phyloP scores from a whole-genome alignment of 2,888 invertebrate species.

The Xestoiulus laeticollis region DNA sequence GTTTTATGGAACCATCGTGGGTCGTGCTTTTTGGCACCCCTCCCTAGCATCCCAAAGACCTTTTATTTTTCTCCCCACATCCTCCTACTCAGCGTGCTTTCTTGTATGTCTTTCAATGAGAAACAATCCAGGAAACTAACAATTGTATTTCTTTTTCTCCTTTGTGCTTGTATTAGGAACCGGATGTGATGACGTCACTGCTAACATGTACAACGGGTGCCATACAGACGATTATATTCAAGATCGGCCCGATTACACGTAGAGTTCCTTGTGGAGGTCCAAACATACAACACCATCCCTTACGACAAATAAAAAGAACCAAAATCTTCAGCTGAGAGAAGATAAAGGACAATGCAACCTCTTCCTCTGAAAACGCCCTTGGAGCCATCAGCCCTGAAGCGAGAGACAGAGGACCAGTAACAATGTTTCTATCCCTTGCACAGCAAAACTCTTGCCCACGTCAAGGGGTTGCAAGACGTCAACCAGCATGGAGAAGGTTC shows the following conservation, averaged over 20 bases:
- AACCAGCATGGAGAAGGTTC: constrained; percentile 31
- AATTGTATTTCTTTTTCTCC: constrained; percentile 26
- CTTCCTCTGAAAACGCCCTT: constrained; percentile 15
- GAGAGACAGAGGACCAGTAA: not conserved
- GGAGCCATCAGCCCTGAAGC: constrained; percentile 11
- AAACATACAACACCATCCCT: constrained; percentile 32
- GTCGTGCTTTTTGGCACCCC: constrained; percentile 11
- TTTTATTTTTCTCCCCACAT: not conserved
- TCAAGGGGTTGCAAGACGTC: constrained; percentile 25
- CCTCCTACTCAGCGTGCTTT: not conserved
- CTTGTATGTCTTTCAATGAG: not conserved
- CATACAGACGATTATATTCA: constrained; percentile 52
- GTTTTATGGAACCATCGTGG: not conserved
- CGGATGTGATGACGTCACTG: constrained; percentile 53
- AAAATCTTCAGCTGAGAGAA: constrained; percentile 18
- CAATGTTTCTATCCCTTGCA: not conserved
- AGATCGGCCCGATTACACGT: constrained; percentile 52
- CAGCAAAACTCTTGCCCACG: constrained; percentile 21
- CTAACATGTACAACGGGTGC: constrained; percentile 54
- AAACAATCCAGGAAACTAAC: constrained; percentile 34
- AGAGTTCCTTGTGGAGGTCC: constrained; percentile 46
- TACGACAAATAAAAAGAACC: constrained; percentile 23
- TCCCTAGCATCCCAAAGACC: not conserved
- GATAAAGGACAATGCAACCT: constrained; percentile 29
- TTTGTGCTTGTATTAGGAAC: constrained; percentile 48